Percentiles rank a stretch among this genome's conserved stretches.
phyloP scores from a whole-genome alignment of 2,113 vertebrate species.

The Poecile atricapillus region DNA sequence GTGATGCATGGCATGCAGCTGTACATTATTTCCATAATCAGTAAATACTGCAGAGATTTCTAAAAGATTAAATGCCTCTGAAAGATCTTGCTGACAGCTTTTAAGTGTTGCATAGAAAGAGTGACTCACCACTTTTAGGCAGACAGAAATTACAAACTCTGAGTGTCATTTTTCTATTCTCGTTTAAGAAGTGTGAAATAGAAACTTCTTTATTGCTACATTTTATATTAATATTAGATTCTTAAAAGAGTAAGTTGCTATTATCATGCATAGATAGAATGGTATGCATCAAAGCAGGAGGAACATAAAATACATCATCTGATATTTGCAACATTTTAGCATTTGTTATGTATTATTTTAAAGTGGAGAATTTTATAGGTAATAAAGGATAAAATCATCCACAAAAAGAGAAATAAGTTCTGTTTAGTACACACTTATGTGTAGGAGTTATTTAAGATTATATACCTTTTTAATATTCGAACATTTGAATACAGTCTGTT shows the following conservation, averaged over 20 bases:
- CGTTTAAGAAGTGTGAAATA: background rate
- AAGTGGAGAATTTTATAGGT: background rate
- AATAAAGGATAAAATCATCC: background rate
- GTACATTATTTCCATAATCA: background rate
- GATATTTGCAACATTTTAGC: background rate
- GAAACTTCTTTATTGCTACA: background rate
- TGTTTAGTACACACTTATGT: rapidly evolving
- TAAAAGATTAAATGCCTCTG: background rate
- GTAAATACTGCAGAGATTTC: background rate
- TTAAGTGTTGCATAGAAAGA: background rate
- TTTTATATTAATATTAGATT: background rate
- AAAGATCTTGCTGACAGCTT: background rate
- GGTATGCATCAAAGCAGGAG: background rate
- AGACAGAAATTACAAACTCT: background rate
- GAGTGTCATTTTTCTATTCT: background rate
- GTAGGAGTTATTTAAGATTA: background rate
- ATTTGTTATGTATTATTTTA: background rate
- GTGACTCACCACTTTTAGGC: background rate
- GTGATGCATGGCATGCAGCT: background rate
- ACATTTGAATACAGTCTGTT: background rate
- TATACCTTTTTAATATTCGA: background rate
- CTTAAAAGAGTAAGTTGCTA: background rate
- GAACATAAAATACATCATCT: background rate
- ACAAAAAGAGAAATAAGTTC: background rate
- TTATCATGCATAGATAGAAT: background rate